These are phyloP conservation scores for Seriola rivoliana DNA, from an alignment of 2,113 vertebrate species.

Conservation along the genomic window DNA sequence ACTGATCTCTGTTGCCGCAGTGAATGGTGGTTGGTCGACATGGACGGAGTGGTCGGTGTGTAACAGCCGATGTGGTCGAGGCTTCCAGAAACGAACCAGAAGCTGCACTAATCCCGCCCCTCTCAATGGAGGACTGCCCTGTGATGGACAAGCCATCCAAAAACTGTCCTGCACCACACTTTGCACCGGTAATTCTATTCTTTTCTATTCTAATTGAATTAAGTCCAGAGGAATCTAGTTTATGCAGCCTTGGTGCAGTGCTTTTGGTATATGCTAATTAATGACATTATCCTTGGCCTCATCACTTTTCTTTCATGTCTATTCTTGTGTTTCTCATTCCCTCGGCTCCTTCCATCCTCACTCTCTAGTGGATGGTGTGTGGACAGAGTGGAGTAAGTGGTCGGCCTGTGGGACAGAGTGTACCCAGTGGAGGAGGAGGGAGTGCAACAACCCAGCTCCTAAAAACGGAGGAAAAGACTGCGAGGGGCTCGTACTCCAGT, in stretches of 20 bases:
- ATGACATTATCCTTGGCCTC: not conserved
- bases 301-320: not conserved
- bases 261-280: not conserved
- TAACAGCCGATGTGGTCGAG: conserved; percentile 93
- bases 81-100: conserved; percentile 93
- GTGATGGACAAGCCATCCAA: conserved; percentile 93
- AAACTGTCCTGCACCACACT: conserved; percentile 93
- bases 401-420: conserved; percentile 96
- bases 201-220: not conserved
- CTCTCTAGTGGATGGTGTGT: conserved; percentile 91
- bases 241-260: not conserved
- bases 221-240: not conserved
- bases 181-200: conserved; percentile 88
- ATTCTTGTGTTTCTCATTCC: not conserved
- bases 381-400: conserved; percentile 97
- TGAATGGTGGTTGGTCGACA: conserved; percentile 96
- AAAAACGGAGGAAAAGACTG: conserved; percentile 96
- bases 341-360: not conserved
- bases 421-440: conserved; percentile 94
- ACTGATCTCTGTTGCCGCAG: conserved; percentile 74
- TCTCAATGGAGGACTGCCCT: conserved; percentile 93
- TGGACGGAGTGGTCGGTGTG: conserved; percentile 98
- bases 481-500: conserved; percentile 91
- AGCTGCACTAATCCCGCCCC: conserved; percentile 97
- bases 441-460: conserved; percentile 91